Conservation (phyloP, 2,113 vertebrate genomes). For the Bucco capensis region DNA sequence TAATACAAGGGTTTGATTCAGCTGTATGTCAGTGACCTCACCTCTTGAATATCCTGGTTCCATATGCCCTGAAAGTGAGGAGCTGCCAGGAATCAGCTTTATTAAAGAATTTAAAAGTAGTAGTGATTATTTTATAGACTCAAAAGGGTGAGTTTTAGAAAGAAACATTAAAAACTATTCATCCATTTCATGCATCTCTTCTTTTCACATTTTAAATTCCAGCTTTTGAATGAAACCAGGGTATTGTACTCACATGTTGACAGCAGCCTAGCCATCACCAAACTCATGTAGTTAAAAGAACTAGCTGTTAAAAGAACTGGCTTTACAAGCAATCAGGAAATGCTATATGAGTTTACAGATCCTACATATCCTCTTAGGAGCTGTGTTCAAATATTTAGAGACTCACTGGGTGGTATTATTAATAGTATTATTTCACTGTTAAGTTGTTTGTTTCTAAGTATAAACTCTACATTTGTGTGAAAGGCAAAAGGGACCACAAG, state of each 20-base stretch:
- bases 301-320: not conserved
- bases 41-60: not conserved
- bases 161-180: not conserved
- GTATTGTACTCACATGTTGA: not conserved
- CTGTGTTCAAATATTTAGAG: not conserved
- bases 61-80: not conserved
- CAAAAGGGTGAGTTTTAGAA: not conserved
- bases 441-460: conserved; percentile 31
- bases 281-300: not conserved
- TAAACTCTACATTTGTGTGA: conserved; percentile 23
- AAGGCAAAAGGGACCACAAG: not conserved
- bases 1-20: not conserved
- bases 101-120: not conserved
- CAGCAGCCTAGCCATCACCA: not conserved
- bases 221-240: not conserved
- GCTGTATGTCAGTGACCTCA: not conserved
- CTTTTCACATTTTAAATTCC: conserved; percentile 11
- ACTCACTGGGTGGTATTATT: not conserved
- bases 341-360: not conserved
- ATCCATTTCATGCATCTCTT: not conserved
- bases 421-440: not conserved
- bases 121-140: not conserved
- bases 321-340: conserved; percentile 18
- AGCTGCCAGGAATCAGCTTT: not conserved
- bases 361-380: not conserved